Evolutionary conservation across 2,797 vertebrate genomes (phyloP).

Genomic region (Petrocephalus schoutedeni): DNA sequence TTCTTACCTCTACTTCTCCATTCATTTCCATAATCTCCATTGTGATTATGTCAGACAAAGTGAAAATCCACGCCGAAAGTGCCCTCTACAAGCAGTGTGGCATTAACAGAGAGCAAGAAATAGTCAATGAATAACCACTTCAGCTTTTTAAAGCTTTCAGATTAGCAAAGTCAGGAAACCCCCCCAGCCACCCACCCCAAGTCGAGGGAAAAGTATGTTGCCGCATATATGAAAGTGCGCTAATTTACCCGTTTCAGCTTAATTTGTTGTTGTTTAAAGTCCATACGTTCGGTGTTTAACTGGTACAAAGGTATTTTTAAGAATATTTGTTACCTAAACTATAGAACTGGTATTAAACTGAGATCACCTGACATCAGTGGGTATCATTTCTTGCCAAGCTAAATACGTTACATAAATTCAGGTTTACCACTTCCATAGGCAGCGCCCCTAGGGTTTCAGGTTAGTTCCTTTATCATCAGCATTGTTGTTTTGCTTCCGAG

Average conservation of each 20-base stretch:
- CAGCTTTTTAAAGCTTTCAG: not conserved
- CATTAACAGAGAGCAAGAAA: not conserved
- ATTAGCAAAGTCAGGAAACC: not conserved
- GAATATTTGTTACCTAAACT: not conserved
- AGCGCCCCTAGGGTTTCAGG: no score
- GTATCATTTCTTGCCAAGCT: no score
- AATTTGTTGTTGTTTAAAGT: not conserved
- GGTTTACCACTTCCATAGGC: no score
- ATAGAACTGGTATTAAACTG: not conserved
- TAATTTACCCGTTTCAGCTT: not conserved
- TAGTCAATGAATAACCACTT: not conserved
- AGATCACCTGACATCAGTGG: no score
- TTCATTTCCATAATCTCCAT: constrained; percentile 58
- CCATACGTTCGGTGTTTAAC: not conserved
- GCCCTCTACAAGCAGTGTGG: not conserved
- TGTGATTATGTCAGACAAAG: constrained; percentile 41
- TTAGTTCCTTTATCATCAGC: no score
- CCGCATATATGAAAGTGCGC: not conserved
- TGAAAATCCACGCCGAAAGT: not conserved
- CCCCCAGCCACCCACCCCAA: not conserved
- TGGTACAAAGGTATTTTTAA: not conserved
- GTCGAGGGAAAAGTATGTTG: not conserved
- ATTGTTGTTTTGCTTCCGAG: no score
- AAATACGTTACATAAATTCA: no score
- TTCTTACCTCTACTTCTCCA: constrained; percentile 53